A percentile compares a stretch with the other conserved stretches of the same genome.
These are phyloP conservation scores for Speoplatyrhinus poulsoni DNA, from an alignment of 2,113 vertebrate genomes.

Conservation along the genomic window DNA sequence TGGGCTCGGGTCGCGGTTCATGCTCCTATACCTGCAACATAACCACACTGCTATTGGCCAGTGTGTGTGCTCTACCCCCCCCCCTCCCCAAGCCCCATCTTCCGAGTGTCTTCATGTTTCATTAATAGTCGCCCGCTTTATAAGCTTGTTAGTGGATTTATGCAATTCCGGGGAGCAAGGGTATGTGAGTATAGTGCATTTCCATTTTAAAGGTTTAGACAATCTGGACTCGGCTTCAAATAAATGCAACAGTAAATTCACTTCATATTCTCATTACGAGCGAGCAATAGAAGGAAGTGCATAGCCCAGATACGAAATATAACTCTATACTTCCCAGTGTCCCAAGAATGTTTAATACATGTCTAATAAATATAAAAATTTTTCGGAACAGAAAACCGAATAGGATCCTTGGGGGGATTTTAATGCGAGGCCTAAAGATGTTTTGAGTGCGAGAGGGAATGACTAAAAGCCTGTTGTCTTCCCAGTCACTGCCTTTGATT, in stretches of 20 bases:
- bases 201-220: conserved; percentile 20
- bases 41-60: conserved; percentile 22
- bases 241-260: conserved; percentile 2
- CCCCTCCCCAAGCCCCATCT: conserved; percentile 5
- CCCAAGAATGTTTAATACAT: too few relatives aligned
- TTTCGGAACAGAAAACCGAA: too few relatives aligned
- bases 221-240: conserved; percentile 24
- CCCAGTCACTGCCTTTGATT: conserved; percentile 49
- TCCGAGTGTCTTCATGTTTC: conserved; percentile 45
- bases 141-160: conserved; percentile 61
- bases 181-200: conserved; percentile 33
- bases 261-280: too few relatives aligned
- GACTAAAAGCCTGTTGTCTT: conserved; percentile 45
- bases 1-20: conserved; percentile 38
- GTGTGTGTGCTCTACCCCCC: conserved; percentile 8
- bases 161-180: conserved; percentile 26
- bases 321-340: not conserved
- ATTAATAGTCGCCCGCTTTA: conserved; percentile 51
- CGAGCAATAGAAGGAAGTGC: not conserved
- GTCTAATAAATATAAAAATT: too few relatives aligned
- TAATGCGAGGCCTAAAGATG: conserved; percentile 10
- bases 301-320: not conserved
- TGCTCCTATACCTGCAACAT: conserved; percentile 13
- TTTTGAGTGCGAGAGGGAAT: conserved; percentile 38
- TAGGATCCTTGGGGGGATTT: not conserved